These are phyloP conservation scores for Crenuchus spilurus DNA, from an alignment of 2,797 vertebrate species.

Conservation along the genomic window DNA sequence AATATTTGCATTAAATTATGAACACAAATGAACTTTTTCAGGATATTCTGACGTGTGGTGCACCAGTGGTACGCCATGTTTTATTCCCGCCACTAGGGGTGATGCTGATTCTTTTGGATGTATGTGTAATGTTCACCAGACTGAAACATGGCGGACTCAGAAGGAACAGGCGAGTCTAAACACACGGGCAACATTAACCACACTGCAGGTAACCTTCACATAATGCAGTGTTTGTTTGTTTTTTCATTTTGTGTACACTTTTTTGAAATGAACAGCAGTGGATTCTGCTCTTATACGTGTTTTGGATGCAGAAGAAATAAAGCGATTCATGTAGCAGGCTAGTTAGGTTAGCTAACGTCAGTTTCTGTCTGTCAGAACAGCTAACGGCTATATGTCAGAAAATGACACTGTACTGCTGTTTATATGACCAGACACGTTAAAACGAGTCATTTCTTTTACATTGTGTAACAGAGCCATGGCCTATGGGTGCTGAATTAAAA, in stretches of 20 bases:
- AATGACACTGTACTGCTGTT: no score
- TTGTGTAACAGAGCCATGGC: no score
- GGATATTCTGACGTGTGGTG: neutral
- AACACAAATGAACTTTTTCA: neutral
- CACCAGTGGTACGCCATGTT: neutral
- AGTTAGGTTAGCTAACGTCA: no score
- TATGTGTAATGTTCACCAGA: slow-evolving; percentile 24
- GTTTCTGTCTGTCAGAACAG: no score
- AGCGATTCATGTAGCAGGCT: no score
- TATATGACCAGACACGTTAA: no score
- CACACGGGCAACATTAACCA: slow-evolving; percentile 54
- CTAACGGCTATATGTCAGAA: no score
- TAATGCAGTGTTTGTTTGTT: neutral
- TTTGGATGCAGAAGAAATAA: no score
- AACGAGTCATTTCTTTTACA: no score
- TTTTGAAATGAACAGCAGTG: neutral
- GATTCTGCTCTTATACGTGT: no score
- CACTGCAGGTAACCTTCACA: slow-evolving; percentile 36
- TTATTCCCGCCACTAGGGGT: slow-evolving; percentile 31
- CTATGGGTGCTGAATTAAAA: no score
- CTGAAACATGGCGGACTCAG: slow-evolving; percentile 80
- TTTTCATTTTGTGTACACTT: neutral
- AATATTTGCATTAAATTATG: no score
- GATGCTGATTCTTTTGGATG: neutral
- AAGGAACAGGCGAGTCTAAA: slow-evolving; percentile 63